Conservation (phyloP, 1,140 invertebrate species). For the Drosophila lacteicornis region DNA sequence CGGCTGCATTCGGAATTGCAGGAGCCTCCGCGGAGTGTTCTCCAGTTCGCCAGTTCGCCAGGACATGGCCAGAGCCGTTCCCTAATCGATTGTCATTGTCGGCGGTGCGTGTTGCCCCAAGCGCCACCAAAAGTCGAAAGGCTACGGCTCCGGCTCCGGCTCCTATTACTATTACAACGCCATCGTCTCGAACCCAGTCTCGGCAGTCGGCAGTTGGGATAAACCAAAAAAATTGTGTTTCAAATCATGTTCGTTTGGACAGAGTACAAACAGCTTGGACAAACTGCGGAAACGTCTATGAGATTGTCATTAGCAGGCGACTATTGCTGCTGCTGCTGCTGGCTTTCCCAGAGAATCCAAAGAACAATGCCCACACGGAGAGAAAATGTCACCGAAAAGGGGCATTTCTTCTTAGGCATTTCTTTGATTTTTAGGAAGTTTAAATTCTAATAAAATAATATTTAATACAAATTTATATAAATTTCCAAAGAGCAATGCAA, state of each 20-base stretch:
- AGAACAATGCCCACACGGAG: conserved; percentile 62
- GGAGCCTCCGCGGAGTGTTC: conserved; percentile 25
- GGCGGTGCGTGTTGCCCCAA: conserved; percentile 53
- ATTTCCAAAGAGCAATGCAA: no score
- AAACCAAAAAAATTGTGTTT: conserved; percentile 79
- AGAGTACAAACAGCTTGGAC: conserved; percentile 81
- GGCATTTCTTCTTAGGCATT: no score
- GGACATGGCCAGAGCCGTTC: conserved; percentile 63
- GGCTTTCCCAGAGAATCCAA: conserved; percentile 44
- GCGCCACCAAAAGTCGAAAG: conserved; percentile 46
- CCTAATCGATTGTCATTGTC: conserved; percentile 61
- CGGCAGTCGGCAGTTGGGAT: conserved; percentile 32
- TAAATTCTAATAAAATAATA: no score
- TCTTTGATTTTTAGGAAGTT: no score
- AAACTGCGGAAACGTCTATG: conserved; percentile 79
- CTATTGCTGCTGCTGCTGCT: conserved; percentile 42
- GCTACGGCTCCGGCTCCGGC: conserved; percentile 18
- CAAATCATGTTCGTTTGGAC: conserved; percentile 80
- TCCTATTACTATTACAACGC: conserved; percentile 55
- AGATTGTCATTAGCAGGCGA: conserved; percentile 80
- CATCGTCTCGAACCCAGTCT: conserved; percentile 7
- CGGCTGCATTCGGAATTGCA: conserved; percentile 30
- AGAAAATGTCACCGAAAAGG: not conserved
- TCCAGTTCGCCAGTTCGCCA: conserved; percentile 7
- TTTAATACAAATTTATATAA: no score